phyloP scores from a whole-genome alignment of 2,797 vertebrate species.

The Nannoperca obscura region DNA sequence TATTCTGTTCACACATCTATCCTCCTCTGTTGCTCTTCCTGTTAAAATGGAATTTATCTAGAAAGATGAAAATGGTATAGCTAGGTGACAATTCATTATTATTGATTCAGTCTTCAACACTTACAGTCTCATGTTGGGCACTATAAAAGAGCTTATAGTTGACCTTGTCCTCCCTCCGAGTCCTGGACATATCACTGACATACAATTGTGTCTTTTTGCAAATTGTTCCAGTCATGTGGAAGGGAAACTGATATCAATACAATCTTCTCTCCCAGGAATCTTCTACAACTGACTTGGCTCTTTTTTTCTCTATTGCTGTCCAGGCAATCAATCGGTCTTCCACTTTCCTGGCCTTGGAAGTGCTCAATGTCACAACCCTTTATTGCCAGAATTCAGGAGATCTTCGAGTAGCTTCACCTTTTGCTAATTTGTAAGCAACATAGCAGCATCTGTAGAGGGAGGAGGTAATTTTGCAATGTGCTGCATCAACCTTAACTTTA shows the following conservation, averaged over 20 bases:
- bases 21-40: no score
- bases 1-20: no score
- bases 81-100: no score
- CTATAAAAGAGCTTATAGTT: no score
- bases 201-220: no score
- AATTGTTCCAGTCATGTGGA: no score
- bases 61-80: no score
- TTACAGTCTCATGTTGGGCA: no score
- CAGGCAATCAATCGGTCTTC: constrained; percentile 35
- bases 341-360: constrained; percentile 53
- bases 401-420: constrained; percentile 27
- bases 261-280: constrained; percentile 52
- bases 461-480: constrained; percentile 62
- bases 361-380: constrained; percentile 58
- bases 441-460: constrained; percentile 34
- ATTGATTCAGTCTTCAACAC: no score
- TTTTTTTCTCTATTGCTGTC: constrained; percentile 15
- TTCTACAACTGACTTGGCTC: constrained; percentile 49
- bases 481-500: constrained; percentile 68
- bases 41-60: no score
- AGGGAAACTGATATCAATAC: constrained; percentile 54
- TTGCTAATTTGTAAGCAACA: constrained; percentile 54
- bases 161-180: no score
- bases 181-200: no score
- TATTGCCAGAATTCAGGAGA: constrained; percentile 40